Evolutionary conservation across 2,113 vertebrate species (phyloP).

Genomic region (Gulo gulo): DNA sequence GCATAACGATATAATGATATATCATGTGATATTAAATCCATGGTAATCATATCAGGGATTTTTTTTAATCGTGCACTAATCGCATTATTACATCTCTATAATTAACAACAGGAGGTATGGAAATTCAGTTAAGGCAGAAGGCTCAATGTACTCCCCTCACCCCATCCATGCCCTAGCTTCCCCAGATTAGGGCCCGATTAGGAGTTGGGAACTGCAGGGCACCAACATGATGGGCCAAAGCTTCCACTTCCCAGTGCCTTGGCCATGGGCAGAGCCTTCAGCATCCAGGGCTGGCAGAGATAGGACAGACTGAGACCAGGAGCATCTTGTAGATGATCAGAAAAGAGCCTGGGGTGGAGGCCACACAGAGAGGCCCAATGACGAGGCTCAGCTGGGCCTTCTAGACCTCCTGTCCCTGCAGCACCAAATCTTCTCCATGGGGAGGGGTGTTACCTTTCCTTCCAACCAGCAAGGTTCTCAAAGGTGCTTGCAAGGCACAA

Average conservation of each 20-base stretch:
- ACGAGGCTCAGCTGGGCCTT: background rate
- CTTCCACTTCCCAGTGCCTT: background rate
- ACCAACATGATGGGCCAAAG: constrained; percentile 30
- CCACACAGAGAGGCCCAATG: background rate
- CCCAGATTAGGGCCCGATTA: constrained; percentile 52
- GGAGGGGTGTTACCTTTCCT: background rate
- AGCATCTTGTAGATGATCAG: background rate
- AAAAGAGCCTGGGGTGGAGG: constrained; percentile 10
- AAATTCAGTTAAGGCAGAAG: constrained; percentile 78
- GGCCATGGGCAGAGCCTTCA: background rate
- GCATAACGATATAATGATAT: constrained; percentile 98
- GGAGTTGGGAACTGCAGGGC: constrained; percentile 27
- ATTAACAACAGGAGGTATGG: constrained; percentile 87
- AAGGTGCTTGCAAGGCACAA: background rate
- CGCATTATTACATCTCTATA: constrained; percentile 89
- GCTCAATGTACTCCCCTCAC: constrained; percentile 41
- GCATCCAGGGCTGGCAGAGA: background rate
- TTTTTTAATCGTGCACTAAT: constrained; percentile 91
- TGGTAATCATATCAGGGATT: constrained; percentile 94
- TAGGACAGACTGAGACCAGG: background rate
- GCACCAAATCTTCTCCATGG: background rate
- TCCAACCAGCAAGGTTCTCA: background rate
- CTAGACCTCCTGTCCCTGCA: background rate
- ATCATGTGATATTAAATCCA: constrained; percentile 99
- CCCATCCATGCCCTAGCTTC: background rate